Evolutionary conservation across 1,140 invertebrate genomes (phyloP), one percentile per base, ranked within the genome.

Genomic region (Luehdorfia chinensis): DNA sequence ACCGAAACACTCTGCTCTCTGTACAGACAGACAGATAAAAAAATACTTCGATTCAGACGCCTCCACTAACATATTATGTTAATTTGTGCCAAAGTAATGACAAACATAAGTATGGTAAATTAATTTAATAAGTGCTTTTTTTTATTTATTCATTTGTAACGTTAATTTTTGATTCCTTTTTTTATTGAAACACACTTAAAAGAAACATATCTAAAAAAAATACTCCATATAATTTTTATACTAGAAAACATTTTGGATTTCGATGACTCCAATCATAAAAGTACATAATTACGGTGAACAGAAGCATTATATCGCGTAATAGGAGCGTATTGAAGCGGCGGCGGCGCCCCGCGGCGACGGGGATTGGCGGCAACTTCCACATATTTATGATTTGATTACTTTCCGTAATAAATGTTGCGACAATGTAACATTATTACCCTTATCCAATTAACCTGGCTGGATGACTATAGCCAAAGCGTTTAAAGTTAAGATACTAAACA

Each of bases 301-400:
- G 50, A 52, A 59, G 54, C 61, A 46, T 43, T 41, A 39, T 39
- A 39, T 8, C 15, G 47, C 27, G 54, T 53, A 56, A 52, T 50
- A 43, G 43, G 25, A 25, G 45, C 43, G 34, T 9, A 8, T 21
- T 44, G 36, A 32, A 23, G 19, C 19, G 19, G 60, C 54, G 54
- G 57, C 50, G 37, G 43, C 57, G 43, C 33, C 61, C 61, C 53
- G 65, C 52, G 54, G 65, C 34, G 50, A 25, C 16, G 49, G 28
- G 54, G 55, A 64, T 64, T 59, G 53, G 37, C 50, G 44, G 30
- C 43, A 50, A 53, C 47, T 36, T 46, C 7, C 45, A 55, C 43
- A 32, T 39, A 28, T 41, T 48, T 39, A 50, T 46, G 33, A 19
- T 30, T 25, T 48, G 46, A 62, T 57, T 54, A 47, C 52, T 55